phyloP scores from a whole-genome alignment of 2,888 invertebrate genomes.

The Ophonus ardosiacus region DNA sequence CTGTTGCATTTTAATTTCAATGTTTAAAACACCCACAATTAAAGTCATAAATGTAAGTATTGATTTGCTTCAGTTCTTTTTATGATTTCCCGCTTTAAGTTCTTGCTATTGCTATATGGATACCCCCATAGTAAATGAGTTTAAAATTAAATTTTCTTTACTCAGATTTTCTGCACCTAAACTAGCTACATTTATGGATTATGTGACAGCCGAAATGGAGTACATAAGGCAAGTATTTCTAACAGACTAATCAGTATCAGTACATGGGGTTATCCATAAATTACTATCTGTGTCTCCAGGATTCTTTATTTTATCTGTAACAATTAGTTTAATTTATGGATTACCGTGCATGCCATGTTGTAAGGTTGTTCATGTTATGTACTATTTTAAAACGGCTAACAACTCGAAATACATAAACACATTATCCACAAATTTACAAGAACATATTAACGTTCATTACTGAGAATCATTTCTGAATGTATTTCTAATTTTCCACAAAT shows the following conservation, averaged over 20 bases:
- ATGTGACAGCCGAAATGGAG: slow-evolving; percentile 70
- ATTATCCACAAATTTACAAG: too few species aligned
- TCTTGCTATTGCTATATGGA: slow-evolving; percentile 59
- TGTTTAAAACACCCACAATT: background rate
- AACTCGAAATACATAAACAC: slow-evolving; percentile 24
- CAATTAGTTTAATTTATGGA: slow-evolving; percentile 63
- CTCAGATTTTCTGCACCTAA: slow-evolving; percentile 70
- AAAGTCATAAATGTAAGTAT: slow-evolving; percentile 3
- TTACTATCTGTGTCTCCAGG: slow-evolving; percentile 52
- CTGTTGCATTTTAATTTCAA: background rate
- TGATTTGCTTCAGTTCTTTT: slow-evolving; percentile 17
- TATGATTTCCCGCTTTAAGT: slow-evolving; percentile 26
- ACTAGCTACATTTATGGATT: slow-evolving; percentile 71
- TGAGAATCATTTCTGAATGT: too few species aligned
- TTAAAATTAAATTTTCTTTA: slow-evolving; percentile 58
- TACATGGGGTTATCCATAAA: slow-evolving; percentile 64
- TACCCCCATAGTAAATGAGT: slow-evolving; percentile 62
- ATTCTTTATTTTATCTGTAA: slow-evolving; percentile 59
- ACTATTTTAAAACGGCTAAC: slow-evolving; percentile 41
- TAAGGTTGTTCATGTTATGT: slow-evolving; percentile 16
- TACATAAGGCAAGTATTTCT: slow-evolving; percentile 69
- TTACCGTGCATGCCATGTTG: slow-evolving; percentile 52
- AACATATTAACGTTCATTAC: too few species aligned
- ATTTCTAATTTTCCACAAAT: too few species aligned
- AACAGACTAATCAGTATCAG: slow-evolving; percentile 49